phyloP scores from a whole-genome alignment of 2,888 invertebrate genomes.

The Mesoligia furuncula region DNA sequence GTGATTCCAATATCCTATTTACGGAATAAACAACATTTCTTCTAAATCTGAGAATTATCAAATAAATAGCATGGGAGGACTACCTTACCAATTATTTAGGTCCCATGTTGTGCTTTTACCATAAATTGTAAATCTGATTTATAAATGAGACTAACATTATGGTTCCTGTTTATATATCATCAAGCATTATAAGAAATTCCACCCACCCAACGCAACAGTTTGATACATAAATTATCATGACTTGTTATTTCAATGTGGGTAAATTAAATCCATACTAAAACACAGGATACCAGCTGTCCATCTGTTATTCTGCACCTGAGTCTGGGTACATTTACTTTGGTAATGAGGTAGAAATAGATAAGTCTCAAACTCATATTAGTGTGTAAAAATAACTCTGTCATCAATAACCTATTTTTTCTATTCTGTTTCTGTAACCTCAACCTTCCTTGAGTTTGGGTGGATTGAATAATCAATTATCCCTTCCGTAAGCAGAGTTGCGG shows the following conservation, averaged over 20 bases:
- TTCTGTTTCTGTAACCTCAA: background rate
- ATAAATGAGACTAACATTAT: background rate
- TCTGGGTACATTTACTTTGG: conserved; percentile 13
- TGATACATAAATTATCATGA: conserved; percentile 21
- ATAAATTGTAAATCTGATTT: background rate
- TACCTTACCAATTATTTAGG: background rate
- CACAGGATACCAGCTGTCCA: conserved; percentile 34
- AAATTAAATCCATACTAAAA: conserved; percentile 29
- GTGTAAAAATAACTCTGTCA: background rate
- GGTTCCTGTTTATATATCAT: background rate
- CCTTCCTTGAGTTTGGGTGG: no score
- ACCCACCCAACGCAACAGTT: conserved; percentile 35
- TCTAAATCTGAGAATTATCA: background rate
- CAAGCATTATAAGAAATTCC: background rate
- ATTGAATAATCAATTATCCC: background rate
- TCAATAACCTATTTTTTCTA: background rate
- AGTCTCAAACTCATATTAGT: background rate
- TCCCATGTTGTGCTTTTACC: background rate
- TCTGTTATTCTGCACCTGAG: conserved; percentile 48
- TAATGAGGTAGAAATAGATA: background rate
- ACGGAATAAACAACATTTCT: background rate
- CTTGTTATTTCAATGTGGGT: conserved; percentile 36
- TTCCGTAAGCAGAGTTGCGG: background rate
- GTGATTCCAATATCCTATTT: background rate
- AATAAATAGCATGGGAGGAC: background rate